These are phyloP conservation scores for Limnephilus lunatus DNA, from an alignment of 2,888 invertebrate genomes.

Conservation along the genomic window DNA sequence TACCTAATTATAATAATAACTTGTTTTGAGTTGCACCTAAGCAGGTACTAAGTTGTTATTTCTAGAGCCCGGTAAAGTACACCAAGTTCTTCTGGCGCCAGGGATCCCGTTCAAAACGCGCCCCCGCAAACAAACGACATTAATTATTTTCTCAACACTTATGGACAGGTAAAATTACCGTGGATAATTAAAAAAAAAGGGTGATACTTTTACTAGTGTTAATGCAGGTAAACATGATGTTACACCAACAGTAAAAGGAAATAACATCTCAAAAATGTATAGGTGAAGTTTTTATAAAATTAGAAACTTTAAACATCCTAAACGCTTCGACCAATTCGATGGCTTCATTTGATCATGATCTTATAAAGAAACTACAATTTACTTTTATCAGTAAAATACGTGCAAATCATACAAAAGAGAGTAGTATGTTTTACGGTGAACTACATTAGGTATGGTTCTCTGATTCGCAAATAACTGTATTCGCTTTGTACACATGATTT, in stretches of 20 bases:
- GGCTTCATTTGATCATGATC: neutral
- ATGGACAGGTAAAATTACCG: neutral
- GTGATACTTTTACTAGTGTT: too few relatives aligned
- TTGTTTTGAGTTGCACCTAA: neutral
- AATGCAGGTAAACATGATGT: too few relatives aligned
- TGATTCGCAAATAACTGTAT: neutral
- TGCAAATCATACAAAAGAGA: neutral
- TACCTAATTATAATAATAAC: neutral
- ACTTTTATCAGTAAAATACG: neutral
- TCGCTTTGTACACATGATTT: neutral
- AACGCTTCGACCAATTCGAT: too few relatives aligned
- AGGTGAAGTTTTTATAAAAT: too few relatives aligned
- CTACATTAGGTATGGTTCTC: neutral
- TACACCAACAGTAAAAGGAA: too few relatives aligned
- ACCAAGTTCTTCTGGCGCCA: neutral
- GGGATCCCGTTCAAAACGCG: neutral
- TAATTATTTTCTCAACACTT: neutral
- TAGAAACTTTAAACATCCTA: neutral
- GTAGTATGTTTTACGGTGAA: neutral
- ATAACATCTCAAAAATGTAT: too few relatives aligned
- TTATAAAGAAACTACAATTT: neutral
- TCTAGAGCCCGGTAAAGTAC: neutral
- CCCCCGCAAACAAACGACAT: neutral
- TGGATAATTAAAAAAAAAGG: neutral
- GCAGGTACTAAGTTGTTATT: neutral